Evolutionary conservation across 2,797 vertebrate species (phyloP), one percentile per base, ranked within the genome.

Genomic region (Poecilia velifera): DNA sequence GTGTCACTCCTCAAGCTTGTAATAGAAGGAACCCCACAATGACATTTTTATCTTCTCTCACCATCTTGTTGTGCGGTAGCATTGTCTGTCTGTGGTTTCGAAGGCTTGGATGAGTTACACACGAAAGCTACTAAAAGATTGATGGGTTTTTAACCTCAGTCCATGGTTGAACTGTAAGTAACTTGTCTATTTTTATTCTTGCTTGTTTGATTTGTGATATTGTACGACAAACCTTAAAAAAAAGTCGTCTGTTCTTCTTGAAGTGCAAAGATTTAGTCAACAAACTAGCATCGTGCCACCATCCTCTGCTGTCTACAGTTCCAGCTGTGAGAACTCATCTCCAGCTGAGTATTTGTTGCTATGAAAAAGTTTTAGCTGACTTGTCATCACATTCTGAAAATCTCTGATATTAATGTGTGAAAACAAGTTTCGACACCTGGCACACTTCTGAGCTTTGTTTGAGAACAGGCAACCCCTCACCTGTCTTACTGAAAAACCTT

Each of bases 301-400:
- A 68, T 41, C 64, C 39, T 70, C 66, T 43, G 20, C 66, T 13
- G 39, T n/a, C 66, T 22, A n/a, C 18, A 12, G 28, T 76, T 76
- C 74, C 74, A 76, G 74, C 74, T 76, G 74, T 20, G 74, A 76
- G n/a, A 76, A 64, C 53, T 76, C n/a, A 47, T 64, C 28, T 62
- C 74, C 73, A 74, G 73, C 73, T 22, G 49, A 39, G 47, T 14
- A 55, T 41, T 16, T 74, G 41, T 53, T 41, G 73, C 47, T 41
- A 51, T 41, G 34, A n/a, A 55, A 41, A 55, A 53, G 49, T 53
- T 6, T 9, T 6, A n/a, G 22, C 12, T 43, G 66, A 70, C 64
- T 68, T 25, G 39, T 70, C 22, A 2, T 43, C 66, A n/a, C 22
- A 70, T 43, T 70, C 39, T 70, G 36, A 70, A 25, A n/a, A 70